Evolutionary conservation across 2,113 vertebrate species (phyloP).

Genomic region (Pygoscelis adeliae): DNA sequence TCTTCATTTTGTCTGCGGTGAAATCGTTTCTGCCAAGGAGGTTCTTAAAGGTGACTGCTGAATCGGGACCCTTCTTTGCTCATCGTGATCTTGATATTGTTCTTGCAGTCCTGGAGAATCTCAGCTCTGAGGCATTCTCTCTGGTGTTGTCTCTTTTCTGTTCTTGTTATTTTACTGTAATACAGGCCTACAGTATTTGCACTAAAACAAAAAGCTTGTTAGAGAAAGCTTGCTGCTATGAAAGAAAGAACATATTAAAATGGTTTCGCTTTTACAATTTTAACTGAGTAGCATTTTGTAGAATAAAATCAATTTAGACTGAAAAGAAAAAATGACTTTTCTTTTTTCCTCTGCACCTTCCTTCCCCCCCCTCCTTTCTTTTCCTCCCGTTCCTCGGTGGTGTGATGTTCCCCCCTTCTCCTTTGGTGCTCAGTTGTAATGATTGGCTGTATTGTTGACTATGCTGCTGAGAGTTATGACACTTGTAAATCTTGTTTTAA

Average conservation of each 20-base stretch:
- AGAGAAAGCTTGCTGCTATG: constrained; percentile 82
- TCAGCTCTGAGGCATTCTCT: constrained; percentile 57
- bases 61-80: constrained; percentile 26
- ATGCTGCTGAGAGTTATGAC: constrained; percentile 65
- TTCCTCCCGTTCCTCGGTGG: background rate
- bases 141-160: constrained; percentile 45
- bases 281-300: constrained; percentile 79
- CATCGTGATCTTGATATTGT: constrained; percentile 26
- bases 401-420: constrained; percentile 35
- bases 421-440: constrained; percentile 64
- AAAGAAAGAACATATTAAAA: constrained; percentile 75
- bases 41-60: constrained; percentile 51
- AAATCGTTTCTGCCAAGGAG: constrained; percentile 18
- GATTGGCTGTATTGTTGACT: constrained; percentile 68
- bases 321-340: constrained; percentile 68
- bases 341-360: constrained; percentile 50
- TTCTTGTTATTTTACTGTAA: constrained; percentile 72
- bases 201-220: constrained; percentile 81
- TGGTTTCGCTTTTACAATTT: constrained; percentile 75
- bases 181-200: constrained; percentile 80
- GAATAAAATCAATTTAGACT: constrained; percentile 78
- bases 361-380: background rate
- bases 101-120: constrained; percentile 49
- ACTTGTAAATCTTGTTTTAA: constrained; percentile 73
- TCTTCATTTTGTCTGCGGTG: background rate